Evolutionary conservation across 2,113 vertebrate genomes (phyloP).

Genomic region (Himantopus leucocephalus): DNA sequence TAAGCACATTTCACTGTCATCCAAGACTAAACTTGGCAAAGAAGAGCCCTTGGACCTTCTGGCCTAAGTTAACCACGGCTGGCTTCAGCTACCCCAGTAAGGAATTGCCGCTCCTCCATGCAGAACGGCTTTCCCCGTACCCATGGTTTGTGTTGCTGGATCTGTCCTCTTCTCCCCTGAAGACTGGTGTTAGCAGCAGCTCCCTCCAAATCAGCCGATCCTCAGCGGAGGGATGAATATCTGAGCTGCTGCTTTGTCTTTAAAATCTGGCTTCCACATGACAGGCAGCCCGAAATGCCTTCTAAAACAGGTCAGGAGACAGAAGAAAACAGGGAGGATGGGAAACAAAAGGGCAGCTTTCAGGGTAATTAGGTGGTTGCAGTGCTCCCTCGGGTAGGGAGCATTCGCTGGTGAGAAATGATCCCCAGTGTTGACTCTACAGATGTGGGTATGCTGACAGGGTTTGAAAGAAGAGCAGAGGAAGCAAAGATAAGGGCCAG

Average conservation of each 20-base stretch:
- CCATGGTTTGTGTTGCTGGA: not conserved
- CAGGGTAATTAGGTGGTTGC: conserved; percentile 1
- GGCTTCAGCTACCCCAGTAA: conserved; percentile 16
- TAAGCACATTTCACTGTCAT: conserved; percentile 63
- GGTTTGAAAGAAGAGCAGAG: not conserved
- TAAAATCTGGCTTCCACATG: not conserved
- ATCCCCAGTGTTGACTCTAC: not conserved
- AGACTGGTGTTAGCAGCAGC: not conserved
- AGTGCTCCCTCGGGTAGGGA: not conserved
- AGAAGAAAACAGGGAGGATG: not conserved
- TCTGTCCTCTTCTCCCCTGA: not conserved
- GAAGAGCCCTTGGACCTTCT: conserved; percentile 61
- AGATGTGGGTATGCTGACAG: not conserved
- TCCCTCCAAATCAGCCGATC: not conserved
- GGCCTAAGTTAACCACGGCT: conserved; percentile 55
- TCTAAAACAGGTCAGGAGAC: not conserved
- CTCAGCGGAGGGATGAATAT: not conserved
- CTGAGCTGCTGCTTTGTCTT: not conserved
- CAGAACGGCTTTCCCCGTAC: not conserved
- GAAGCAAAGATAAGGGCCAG: not conserved
- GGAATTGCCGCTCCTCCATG: not conserved
- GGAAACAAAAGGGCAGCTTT: conserved; percentile 20
- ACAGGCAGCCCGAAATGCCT: not conserved
- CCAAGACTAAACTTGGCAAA: conserved; percentile 58
- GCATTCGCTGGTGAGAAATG: not conserved